Evolutionary conservation across 2,797 vertebrate species (phyloP).

Genomic region (Malurus splendens): DNA sequence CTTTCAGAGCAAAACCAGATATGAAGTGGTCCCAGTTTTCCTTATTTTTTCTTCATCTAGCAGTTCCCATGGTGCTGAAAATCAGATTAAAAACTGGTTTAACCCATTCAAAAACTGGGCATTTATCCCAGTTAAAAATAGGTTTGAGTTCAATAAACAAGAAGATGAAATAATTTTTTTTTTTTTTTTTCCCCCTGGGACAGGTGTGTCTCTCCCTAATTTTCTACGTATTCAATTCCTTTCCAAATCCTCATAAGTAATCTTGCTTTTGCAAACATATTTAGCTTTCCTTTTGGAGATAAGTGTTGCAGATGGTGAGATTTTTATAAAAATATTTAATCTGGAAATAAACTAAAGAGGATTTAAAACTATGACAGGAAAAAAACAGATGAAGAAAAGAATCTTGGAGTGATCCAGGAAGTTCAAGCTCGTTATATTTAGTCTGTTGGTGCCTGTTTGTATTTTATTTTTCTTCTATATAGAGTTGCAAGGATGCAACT

Average conservation of each 20-base stretch:
- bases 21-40: background rate
- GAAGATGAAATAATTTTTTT: background rate
- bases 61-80: background rate
- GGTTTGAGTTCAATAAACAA: background rate
- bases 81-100: background rate
- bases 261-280: conserved; percentile 26
- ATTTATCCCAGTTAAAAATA: background rate
- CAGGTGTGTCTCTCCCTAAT: background rate
- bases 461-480: background rate
- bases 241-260: conserved; percentile 1
- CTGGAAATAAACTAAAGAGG: conserved; percentile 39
- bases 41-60: background rate
- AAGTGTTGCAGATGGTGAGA: conserved; percentile 41
- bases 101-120: too few species aligned
- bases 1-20: background rate
- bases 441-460: background rate
- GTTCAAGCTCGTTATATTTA: background rate
- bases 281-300: conserved; percentile 24
- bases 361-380: background rate
- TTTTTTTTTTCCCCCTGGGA: background rate
- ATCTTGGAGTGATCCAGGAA: conserved; percentile 2
- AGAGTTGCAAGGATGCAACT: background rate
- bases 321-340: conserved; percentile 42
- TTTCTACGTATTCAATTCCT: background rate
- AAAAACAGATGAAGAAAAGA: conserved; percentile 2